Evolutionary conservation across 2,797 vertebrate species (phyloP).

Genomic region (Anas georgica): DNA sequence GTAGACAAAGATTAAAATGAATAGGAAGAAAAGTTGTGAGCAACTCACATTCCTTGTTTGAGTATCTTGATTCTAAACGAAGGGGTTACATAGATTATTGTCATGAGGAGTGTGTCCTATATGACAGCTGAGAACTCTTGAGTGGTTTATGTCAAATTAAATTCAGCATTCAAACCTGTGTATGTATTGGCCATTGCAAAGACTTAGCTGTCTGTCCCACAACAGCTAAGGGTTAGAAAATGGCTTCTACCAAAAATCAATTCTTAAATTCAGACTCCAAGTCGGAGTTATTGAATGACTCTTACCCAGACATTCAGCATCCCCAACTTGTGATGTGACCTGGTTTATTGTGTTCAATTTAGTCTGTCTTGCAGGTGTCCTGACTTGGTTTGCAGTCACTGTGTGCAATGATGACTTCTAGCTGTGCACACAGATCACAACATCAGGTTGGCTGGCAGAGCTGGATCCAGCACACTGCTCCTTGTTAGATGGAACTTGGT

Average conservation of each 20-base stretch:
- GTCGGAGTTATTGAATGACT: background rate
- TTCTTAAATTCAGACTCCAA: background rate
- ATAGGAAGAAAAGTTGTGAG: background rate
- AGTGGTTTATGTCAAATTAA: background rate
- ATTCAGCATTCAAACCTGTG: background rate
- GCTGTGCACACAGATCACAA: background rate
- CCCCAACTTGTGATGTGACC: background rate
- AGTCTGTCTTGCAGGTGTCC: background rate
- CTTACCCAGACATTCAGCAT: background rate
- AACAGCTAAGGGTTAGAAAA: background rate
- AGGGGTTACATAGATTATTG: background rate
- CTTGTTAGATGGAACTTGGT: background rate
- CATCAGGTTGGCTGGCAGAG: background rate
- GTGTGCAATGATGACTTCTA: background rate
- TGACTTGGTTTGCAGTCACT: background rate
- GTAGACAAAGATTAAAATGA: background rate
- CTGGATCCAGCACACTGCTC: background rate
- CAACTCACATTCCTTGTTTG: background rate
- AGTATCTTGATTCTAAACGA: background rate
- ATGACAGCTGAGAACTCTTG: background rate
- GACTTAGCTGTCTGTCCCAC: background rate
- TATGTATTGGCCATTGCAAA: background rate
- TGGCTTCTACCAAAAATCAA: background rate
- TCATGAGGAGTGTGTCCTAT: fast-evolving
- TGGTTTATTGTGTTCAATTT: background rate